Conservation (phyloP, 2,797 vertebrate species). For the Neosilurus hyrtlii region DNA sequence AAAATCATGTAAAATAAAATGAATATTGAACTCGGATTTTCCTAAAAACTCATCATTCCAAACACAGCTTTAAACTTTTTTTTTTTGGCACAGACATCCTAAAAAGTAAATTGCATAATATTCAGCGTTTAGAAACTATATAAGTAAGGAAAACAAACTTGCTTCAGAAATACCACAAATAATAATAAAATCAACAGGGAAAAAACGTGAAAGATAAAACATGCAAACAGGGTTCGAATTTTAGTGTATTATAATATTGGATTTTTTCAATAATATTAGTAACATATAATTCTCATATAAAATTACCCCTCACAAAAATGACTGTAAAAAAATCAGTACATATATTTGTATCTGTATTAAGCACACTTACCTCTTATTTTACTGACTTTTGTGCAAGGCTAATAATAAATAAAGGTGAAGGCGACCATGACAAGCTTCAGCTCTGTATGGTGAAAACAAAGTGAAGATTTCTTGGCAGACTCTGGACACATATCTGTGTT, state of each 20-base stretch:
- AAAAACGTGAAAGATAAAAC: background rate
- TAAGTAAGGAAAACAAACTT: background rate
- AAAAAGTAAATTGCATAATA: background rate
- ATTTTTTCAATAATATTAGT: background rate
- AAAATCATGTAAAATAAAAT: background rate
- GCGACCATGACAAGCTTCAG: background rate
- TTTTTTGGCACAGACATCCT: background rate
- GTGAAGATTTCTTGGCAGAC: background rate
- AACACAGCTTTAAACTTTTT: background rate
- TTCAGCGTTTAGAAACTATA: background rate
- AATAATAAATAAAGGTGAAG: background rate
- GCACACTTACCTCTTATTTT: constrained; percentile 17
- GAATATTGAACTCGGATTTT: background rate
- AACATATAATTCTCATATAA: background rate
- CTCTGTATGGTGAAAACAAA: background rate
- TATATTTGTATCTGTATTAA: background rate
- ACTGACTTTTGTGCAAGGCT: background rate
- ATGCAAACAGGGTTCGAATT: background rate
- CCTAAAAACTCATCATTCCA: background rate
- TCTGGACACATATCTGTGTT: background rate
- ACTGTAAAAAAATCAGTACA: too few species aligned
- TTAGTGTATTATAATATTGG: background rate
- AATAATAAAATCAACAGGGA: background rate
- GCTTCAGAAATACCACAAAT: background rate
- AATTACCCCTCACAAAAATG: background rate